Evolutionary conservation across 1,140 invertebrate species (phyloP).

Genomic region (Phocides pigmalion): DNA sequence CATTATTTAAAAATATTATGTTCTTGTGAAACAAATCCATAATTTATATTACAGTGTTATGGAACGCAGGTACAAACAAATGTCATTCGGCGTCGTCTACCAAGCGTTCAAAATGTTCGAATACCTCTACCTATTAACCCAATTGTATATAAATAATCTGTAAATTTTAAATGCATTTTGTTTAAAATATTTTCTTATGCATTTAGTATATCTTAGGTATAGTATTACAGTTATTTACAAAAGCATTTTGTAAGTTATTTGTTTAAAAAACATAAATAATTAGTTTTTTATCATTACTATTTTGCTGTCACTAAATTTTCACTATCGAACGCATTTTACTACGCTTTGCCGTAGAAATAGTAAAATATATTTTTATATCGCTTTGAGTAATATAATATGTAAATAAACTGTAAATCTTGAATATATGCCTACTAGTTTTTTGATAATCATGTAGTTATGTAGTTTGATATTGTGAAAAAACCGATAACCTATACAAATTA

Average conservation of each 20-base stretch:
- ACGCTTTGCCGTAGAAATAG: slow-evolving; percentile 23
- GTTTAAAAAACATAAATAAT: too few species aligned
- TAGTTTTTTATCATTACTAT: too few species aligned
- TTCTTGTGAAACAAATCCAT: too few species aligned
- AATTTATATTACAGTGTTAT: too few species aligned
- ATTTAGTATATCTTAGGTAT: too few species aligned
- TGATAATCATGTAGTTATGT: slow-evolving; percentile 11
- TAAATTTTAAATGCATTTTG: too few species aligned
- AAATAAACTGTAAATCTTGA: not conserved
- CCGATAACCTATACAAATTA: slow-evolving; percentile 59
- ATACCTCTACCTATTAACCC: not conserved
- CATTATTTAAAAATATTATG: too few species aligned
- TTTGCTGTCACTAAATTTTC: slow-evolving; percentile 7
- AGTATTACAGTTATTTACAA: not conserved
- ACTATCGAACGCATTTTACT: slow-evolving; percentile 20
- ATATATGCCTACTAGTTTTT: not conserved
- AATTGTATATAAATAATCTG: too few species aligned
- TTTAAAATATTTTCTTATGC: too few species aligned
- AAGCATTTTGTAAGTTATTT: not conserved
- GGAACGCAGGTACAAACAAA: not conserved
- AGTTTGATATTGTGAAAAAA: slow-evolving; percentile 26
- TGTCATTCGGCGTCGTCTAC: not conserved
- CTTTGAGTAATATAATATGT: slow-evolving; percentile 11
- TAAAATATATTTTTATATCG: slow-evolving; percentile 28
- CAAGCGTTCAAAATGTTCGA: not conserved